Percentiles rank a stretch among this genome's conserved stretches.
Evolutionary conservation across 1,140 invertebrate species (phyloP).

Genomic region (Chymomyza costata): DNA sequence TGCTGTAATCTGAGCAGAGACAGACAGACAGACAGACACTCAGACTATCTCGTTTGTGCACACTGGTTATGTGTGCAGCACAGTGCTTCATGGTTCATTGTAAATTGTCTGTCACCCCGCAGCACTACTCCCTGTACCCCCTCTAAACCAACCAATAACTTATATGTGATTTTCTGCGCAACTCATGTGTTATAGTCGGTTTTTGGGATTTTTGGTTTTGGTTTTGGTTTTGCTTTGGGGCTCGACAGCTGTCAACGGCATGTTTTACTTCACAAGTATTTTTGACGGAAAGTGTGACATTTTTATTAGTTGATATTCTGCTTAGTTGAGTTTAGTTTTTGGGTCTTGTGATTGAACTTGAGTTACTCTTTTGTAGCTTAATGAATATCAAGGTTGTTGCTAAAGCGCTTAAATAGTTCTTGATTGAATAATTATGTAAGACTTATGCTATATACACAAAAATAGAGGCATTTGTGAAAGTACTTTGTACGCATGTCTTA

Average conservation of each 20-base stretch:
- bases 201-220: constrained; percentile 46
- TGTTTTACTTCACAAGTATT: constrained; percentile 31
- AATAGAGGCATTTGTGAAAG: too few relatives aligned
- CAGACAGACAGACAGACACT: constrained; percentile 1
- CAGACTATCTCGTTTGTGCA: neutral
- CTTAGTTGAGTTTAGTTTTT: constrained; percentile 10
- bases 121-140: constrained; percentile 8
- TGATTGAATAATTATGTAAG: too few relatives aligned
- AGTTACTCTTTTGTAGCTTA: constrained; percentile 42
- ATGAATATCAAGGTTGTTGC: constrained; percentile 66
- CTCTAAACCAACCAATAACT: neutral
- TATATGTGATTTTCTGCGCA: constrained; percentile 10
- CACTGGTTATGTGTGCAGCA: constrained; percentile 1
- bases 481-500: too few relatives aligned
- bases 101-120: constrained; percentile 43
- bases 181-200: constrained; percentile 13
- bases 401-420: too few relatives aligned
- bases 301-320: constrained; percentile 60
- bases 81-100: constrained; percentile 47
- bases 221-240: constrained; percentile 57
- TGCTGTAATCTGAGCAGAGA: constrained; percentile 51
- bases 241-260: constrained; percentile 66
- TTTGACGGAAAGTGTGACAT: constrained; percentile 67
- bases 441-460: too few relatives aligned
- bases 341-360: constrained; percentile 61